Evolutionary conservation across 64 coral and sea anemone genomes (phyloP).

Genomic region (Pocillopora verrucosa): DNA sequence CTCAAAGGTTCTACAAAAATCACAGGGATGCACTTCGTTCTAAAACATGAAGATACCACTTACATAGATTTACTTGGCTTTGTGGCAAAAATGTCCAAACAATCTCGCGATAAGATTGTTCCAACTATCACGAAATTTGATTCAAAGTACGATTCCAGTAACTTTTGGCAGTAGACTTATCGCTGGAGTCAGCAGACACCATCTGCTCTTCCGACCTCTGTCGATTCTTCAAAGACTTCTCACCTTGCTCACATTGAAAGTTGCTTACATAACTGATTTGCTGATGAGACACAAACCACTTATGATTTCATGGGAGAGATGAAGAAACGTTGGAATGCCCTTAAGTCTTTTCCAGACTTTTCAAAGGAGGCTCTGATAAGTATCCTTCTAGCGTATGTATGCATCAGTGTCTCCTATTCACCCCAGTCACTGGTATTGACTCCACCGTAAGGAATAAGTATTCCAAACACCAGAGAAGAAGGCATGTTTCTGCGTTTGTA

Average conservation of each 20-base stretch:
- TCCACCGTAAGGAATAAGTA: not conserved
- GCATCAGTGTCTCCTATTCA: slow-evolving; percentile 32
- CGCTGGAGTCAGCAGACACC: not conserved
- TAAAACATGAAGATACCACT: not conserved
- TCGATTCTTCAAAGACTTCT: not conserved
- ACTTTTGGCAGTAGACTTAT: not conserved
- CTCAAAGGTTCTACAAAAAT: not conserved
- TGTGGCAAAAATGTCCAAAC: not conserved
- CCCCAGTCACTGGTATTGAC: not conserved
- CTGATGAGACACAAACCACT: not conserved
- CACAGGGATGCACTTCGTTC: not conserved
- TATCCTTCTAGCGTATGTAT: slow-evolving; percentile 23
- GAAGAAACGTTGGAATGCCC: not conserved
- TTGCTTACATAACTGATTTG: slow-evolving; percentile 15
- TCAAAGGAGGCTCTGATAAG: slow-evolving; percentile 18
- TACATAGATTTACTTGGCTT: slow-evolving; percentile 25
- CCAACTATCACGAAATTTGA: not conserved
- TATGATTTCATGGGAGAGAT: not conserved
- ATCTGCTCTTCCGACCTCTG: not conserved
- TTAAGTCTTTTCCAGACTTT: slow-evolving; percentile 44
- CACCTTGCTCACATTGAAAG: not conserved
- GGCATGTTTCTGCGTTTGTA: slow-evolving; percentile 40
- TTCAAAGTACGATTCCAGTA: slow-evolving; percentile 1
- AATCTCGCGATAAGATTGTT: slow-evolving; percentile 28
- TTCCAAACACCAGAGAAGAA: not conserved